A percentile compares a stretch with the other conserved stretches of the same genome.
phyloP scores from a whole-genome alignment of 2,113 vertebrate species.

The Hydrochoerus hydrochaeris region DNA sequence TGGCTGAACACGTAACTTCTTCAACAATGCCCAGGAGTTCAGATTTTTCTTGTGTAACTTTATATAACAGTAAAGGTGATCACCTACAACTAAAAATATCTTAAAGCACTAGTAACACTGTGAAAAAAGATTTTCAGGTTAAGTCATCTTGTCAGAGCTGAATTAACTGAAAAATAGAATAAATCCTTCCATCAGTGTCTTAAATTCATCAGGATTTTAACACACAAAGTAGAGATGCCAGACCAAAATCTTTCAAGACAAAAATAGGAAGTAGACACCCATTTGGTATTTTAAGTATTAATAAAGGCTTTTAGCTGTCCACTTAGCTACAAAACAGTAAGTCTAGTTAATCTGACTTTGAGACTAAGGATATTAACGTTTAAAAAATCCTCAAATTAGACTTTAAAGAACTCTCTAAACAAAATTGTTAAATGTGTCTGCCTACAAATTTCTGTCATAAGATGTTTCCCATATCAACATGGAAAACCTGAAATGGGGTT shows the following conservation, averaged over 20 bases:
- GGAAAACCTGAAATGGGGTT: constrained; percentile 7
- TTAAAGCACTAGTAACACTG: constrained; percentile 25
- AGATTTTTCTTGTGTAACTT: constrained; percentile 34
- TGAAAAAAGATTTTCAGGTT: constrained; percentile 55
- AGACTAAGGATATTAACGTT: constrained; percentile 48
- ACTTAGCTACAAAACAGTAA: constrained; percentile 44
- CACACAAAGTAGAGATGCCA: constrained; percentile 44
- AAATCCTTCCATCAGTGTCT: neutral
- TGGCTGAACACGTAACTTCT: constrained; percentile 52
- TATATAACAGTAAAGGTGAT: constrained; percentile 38
- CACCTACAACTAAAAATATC: constrained; percentile 21
- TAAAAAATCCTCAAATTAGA: constrained; percentile 40
- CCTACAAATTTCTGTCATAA: constrained; percentile 35
- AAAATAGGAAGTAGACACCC: constrained; percentile 45
- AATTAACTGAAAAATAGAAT: constrained; percentile 61
- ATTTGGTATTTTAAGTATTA: constrained; percentile 61
- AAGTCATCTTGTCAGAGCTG: constrained; percentile 22
- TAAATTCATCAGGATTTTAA: constrained; percentile 48
- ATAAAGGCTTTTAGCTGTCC: constrained; percentile 47
- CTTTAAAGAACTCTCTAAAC: constrained; percentile 52
- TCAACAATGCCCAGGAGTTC: constrained; percentile 58
- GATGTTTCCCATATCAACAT: constrained; percentile 28
- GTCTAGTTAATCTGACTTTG: constrained; percentile 24
- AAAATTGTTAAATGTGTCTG: constrained; percentile 33
- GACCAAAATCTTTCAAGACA: constrained; percentile 59